These are phyloP conservation scores for Drosophila quadrilineata DNA, from an alignment of 1,140 invertebrate species.

Conservation along the genomic window DNA sequence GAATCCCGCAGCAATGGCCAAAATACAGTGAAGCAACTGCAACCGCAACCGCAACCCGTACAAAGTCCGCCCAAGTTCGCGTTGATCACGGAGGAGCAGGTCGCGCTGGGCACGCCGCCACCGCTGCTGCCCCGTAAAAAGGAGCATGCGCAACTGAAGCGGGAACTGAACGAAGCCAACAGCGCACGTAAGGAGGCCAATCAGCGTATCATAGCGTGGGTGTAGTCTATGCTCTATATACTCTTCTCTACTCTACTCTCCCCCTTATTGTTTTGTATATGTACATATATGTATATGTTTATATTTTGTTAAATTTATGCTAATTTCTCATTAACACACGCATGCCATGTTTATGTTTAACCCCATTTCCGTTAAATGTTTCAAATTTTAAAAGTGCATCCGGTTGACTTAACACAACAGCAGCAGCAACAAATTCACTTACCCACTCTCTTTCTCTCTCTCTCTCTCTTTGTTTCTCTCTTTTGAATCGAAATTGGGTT, in stretches of 20 bases:
- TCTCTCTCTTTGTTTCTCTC: conserved; percentile 3
- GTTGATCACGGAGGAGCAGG: conserved; percentile 38
- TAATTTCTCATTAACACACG: conserved; percentile 9
- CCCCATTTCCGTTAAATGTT: not conserved
- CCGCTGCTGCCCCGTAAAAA: conserved; percentile 60
- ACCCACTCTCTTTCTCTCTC: conserved; percentile 52
- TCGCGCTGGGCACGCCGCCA: conserved; percentile 38
- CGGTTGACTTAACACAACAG: conserved; percentile 48
- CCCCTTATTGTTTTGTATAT: conserved; percentile 1
- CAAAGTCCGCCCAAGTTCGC: conserved; percentile 66
- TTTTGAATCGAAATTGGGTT: no score
- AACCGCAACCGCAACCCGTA: not conserved
- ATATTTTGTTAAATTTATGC: conserved; percentile 2
- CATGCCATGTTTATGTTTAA: not conserved
- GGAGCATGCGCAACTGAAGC: conserved; percentile 75
- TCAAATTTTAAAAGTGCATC: no score
- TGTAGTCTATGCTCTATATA: conserved; percentile 79
- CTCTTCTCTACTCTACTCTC: conserved; percentile 9
- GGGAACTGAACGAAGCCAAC: conserved; percentile 82
- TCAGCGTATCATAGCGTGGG: conserved; percentile 82
- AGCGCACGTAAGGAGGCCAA: conserved; percentile 83
- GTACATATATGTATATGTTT: conserved; percentile 1
- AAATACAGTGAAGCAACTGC: not conserved
- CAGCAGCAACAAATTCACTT: no score
- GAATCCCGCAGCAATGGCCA: conserved; percentile 61